Base-by-base conservation (phyloP, 2,113 vertebrate genomes). In the Opisthocomus hoazin region DNA sequence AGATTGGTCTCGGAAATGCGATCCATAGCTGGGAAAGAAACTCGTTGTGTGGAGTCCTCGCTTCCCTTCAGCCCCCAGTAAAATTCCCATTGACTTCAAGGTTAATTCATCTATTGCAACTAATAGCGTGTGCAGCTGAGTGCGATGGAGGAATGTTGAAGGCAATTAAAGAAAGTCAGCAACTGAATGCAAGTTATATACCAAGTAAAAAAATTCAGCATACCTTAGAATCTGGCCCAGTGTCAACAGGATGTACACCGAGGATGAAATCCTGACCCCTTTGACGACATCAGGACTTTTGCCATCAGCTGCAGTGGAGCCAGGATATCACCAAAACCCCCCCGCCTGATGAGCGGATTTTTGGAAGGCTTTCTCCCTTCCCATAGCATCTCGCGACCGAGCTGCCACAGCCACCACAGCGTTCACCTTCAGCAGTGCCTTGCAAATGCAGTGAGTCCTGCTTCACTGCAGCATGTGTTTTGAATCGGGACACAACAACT, bases 231-330 rank as follows among this genome's bases (percentile, higher is more conserved):
- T 65, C 84, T 94, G 92, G 89, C 90, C 45, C 69, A 18, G 22
- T 18, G 26, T 84, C 86, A 95, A 84, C 77, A 94, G 80, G 65
- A 90, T 89, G 54, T 82, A 71, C 41, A 37, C 18, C 1, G 73
- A 60, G 32, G 39, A 53, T 73, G 70, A 95, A 95, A 91, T 94
- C 37, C 94, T 96, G 84, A 93, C 66, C 87, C 32, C 7, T 82
- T 73, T 87, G 91, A 89, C 12, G 29, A 79, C 63, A 94, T 74
- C 74, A 85, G 84, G 89, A 83, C 53, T 94, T 91, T 30, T 69
- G 53, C 83, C 68, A 81, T 89, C 68, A 74, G 86, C 83, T 90
- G 56, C 68, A 68, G 18, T 0, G 6, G 65, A 86, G 90, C 39
- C 83, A 75, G 79, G 68, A 57, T 76, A 46, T 69, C 30, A 9